A percentile compares a stretch with the other conserved stretches of the same genome.
Evolutionary conservation across 2,113 vertebrate genomes (phyloP).

Genomic region (Columba livia): DNA sequence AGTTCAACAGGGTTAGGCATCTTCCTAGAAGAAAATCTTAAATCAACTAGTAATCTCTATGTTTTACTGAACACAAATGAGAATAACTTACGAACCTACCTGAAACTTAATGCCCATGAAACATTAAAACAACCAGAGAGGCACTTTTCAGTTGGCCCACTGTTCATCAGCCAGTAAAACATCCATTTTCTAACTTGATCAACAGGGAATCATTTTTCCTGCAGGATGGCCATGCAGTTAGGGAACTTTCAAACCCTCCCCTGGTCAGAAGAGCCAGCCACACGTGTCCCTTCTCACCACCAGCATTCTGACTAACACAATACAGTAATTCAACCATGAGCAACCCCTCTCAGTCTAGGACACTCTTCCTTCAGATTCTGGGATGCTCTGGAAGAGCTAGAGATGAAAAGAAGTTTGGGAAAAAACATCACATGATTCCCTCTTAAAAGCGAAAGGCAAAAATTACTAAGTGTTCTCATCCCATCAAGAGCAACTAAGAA

Average conservation of each 20-base stretch:
- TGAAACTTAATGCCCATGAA: neutral
- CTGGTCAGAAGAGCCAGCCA: neutral
- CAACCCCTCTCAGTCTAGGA: neutral
- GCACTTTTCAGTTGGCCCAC: neutral
- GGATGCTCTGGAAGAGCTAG: neutral
- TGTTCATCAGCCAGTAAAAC: neutral
- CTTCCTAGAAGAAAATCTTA: neutral
- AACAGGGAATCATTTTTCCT: neutral
- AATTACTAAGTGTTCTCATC: neutral
- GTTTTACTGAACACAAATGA: neutral
- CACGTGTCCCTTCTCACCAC: neutral
- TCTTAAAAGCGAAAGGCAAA: neutral
- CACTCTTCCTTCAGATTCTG: neutral
- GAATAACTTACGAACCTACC: neutral
- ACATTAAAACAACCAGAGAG: neutral
- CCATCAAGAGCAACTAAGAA: neutral
- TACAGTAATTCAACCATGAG: neutral
- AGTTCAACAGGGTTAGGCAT: neutral
- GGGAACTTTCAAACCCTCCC: neutral
- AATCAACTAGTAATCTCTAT: neutral
- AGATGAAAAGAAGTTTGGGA: neutral
- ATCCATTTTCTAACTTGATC: neutral
- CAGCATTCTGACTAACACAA: neutral
- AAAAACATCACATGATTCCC: fast-evolving
- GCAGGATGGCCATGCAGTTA: neutral